Base-by-base conservation (phyloP, 2,113 vertebrate genomes). In the Trichechus manatus region DNA sequence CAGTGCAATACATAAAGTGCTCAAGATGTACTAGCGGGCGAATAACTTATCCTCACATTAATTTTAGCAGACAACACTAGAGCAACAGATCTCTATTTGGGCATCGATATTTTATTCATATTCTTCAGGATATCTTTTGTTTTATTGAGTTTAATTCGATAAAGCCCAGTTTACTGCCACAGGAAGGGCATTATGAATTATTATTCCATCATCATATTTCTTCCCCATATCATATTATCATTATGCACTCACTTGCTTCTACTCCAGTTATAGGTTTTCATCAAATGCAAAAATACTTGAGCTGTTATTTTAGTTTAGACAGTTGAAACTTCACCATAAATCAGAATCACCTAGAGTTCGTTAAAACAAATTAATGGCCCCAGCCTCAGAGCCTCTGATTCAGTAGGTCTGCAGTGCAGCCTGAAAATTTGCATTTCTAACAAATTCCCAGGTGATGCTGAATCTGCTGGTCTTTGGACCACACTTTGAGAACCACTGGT, bases 371-470 rank as follows among this genome's bases (percentile, higher is more conserved):
- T 39, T 42, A 74, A 50, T n/a, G 27, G 36, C 39, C 64, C 81
- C 75, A 33, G 75, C 6, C 27, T 85, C 64, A 81, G 94, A 82
- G 82, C 77, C 84, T 96, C 59, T 81, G 44, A 87, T 83, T 93
- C 61, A 27, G 9, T n/a, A n/a, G 64, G 33, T 77, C 31, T 87
- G 56, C 39, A 6, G 81, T 77, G 9, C 64, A 22, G 19, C 75
- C 80, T 56, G 78, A 59, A 31, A 50, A 87, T 90, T 91, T 96
- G 72, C 72, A 91, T 93, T 97, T 91, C 86, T 93, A 66, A 86
- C 39, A 36, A 13, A 11, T 36, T 94, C 36, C 72, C 20, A 23
- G 20, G n/a, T 92, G 91, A 33, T 47, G 11, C 66, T 44, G 25
- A 47, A 78, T 17, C 27, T 70, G 27, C 61, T 59, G 23, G 15